phyloP scores from a whole-genome alignment of 2,797 vertebrate species.

The Agapornis canus region DNA sequence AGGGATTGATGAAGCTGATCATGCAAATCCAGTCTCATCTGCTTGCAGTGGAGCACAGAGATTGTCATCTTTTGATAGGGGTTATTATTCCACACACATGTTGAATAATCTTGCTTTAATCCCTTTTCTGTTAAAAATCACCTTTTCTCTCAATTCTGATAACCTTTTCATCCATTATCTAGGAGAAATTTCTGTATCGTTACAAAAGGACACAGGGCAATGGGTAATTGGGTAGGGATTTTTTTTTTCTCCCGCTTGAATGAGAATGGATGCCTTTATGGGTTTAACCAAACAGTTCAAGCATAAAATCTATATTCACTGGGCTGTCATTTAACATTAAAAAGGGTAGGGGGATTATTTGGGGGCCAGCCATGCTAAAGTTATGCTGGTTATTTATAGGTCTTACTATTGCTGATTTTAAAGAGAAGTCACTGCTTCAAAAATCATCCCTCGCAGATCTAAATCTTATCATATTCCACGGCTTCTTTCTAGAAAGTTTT shows the following conservation, averaged over 20 bases:
- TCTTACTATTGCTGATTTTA: constrained; percentile 26
- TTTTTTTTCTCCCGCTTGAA: constrained; percentile 47
- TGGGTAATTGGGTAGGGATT: constrained; percentile 67
- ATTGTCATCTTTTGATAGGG: constrained; percentile 13
- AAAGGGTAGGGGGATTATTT: constrained; percentile 65
- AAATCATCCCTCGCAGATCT: neutral
- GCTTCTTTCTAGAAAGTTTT: neutral
- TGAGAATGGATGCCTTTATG: constrained; percentile 66
- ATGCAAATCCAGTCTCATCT: neutral
- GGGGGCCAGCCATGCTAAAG: constrained; percentile 55
- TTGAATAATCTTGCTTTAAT: constrained; percentile 71
- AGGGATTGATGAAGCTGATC: neutral
- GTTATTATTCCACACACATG: constrained; percentile 51
- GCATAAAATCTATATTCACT: constrained; percentile 74
- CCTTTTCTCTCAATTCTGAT: constrained; percentile 69
- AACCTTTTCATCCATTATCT: constrained; percentile 75
- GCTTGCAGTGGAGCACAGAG: neutral
- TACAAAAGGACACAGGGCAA: constrained; percentile 72
- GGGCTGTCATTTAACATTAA: constrained; percentile 69
- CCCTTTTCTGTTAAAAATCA: constrained; percentile 64
- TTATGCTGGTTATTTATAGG: constrained; percentile 54
- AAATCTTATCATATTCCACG: neutral
- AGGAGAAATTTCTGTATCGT: constrained; percentile 65
- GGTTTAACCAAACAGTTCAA: constrained; percentile 70
- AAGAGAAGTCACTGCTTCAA: constrained; percentile 14